Conservation (phyloP, 2,888 invertebrate genomes). For the Leistus spinibarbis region DNA sequence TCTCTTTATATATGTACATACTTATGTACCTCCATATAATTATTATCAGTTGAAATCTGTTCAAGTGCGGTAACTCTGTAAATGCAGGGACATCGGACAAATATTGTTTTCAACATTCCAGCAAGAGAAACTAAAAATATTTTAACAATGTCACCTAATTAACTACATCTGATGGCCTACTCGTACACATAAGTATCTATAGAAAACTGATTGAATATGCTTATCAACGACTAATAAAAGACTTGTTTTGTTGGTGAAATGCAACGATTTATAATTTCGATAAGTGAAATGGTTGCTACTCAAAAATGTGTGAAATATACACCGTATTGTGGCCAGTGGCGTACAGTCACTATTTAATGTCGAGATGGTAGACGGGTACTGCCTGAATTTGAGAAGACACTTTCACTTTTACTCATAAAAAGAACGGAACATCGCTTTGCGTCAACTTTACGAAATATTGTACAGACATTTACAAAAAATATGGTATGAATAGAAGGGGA, state of each 20-base stretch:
- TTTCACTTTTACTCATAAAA: background rate
- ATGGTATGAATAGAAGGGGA: too few species aligned
- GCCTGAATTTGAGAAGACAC: background rate
- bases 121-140: slow-evolving; percentile 46
- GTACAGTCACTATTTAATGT: background rate
- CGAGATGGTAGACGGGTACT: too few species aligned
- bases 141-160: slow-evolving; percentile 44
- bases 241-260: background rate
- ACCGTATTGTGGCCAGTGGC: background rate
- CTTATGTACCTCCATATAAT: background rate
- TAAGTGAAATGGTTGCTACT: background rate
- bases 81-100: slow-evolving; percentile 10
- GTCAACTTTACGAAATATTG: too few species aligned
- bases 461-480: too few species aligned
- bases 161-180: slow-evolving; percentile 41
- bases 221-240: background rate
- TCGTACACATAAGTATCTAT: too few species aligned
- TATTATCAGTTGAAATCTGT: background rate
- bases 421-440: too few species aligned
- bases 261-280: background rate
- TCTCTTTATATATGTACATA: background rate
- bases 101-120: slow-evolving; percentile 42
- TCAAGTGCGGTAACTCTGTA: background rate
- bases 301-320: background rate
- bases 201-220: background rate